These are phyloP conservation scores for Herpetotheres cachinnans DNA, from an alignment of 2,113 vertebrate species.

Conservation along the genomic window DNA sequence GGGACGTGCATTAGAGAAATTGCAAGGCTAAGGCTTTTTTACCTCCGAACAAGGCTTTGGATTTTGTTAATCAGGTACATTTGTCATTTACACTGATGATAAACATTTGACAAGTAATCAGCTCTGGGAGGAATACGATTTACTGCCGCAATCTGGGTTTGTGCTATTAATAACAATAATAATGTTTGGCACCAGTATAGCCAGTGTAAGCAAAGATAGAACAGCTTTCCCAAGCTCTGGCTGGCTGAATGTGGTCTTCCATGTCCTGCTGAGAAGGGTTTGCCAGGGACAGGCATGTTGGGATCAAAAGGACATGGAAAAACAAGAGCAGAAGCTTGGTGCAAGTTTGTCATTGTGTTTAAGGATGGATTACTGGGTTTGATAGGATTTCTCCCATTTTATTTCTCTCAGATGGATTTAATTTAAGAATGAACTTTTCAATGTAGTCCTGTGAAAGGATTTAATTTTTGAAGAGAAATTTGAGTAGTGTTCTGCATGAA, in stretches of 20 bases:
- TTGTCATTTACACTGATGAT: constrained; percentile 15
- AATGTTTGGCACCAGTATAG: neutral
- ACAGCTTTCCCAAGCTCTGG: neutral
- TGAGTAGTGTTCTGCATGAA: neutral
- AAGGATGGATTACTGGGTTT: neutral
- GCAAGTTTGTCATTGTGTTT: neutral
- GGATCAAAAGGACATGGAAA: neutral
- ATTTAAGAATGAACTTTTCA: neutral
- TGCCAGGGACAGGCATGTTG: neutral
- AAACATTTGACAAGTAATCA: constrained; percentile 38
- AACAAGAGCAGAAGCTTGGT: neutral
- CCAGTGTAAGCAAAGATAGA: neutral
- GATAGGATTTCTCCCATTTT: neutral
- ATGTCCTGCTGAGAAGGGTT: neutral
- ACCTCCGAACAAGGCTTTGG: neutral
- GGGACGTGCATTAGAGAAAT: constrained; percentile 31
- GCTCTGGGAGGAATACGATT: constrained; percentile 16
- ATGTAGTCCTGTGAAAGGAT: neutral
- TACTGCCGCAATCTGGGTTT: constrained; percentile 21
- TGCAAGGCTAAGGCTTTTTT: neutral
- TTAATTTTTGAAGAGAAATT: neutral
- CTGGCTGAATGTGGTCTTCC: neutral
- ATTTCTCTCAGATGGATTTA: neutral
- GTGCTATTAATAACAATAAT: constrained; percentile 35
- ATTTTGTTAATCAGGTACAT: constrained; percentile 35